Conservation (phyloP, 2,888 invertebrate species). For the Mesorhabditis spiculigera region DNA sequence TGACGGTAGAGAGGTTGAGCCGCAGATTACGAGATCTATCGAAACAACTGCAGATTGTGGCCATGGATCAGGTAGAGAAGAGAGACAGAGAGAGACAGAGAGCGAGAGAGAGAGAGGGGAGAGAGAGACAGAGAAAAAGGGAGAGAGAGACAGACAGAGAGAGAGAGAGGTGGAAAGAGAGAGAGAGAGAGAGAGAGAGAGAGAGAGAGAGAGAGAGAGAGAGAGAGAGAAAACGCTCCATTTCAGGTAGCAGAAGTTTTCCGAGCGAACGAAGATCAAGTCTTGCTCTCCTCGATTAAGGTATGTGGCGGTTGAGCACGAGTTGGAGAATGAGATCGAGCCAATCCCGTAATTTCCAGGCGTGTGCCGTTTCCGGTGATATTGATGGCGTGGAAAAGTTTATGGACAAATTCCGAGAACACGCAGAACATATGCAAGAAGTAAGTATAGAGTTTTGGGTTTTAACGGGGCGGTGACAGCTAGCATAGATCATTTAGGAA, state of each 20-base stretch:
- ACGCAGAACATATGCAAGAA: conserved; percentile 96
- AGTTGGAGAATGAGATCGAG: neutral
- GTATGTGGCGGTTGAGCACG: neutral
- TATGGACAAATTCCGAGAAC: conserved; percentile 90
- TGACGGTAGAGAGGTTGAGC: conserved; percentile 55
- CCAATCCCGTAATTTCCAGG: conserved; percentile 18
- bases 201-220: too few relatives aligned
- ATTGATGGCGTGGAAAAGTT: conserved; percentile 86
- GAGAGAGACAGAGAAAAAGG: too few relatives aligned
- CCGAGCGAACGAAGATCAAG: conserved; percentile 63
- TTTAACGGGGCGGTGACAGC: too few relatives aligned
- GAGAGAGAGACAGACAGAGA: too few relatives aligned
- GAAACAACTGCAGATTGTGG: conserved; percentile 62
- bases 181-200: too few relatives aligned
- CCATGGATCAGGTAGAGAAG: conserved; percentile 63
- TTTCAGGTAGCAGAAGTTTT: conserved; percentile 59
- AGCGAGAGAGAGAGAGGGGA: conserved; percentile 5
- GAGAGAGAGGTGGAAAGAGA: too few relatives aligned
- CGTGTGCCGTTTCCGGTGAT: conserved; percentile 71
- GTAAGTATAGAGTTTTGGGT: conserved; percentile 65
- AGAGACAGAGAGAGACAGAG: neutral
- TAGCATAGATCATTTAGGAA: too few relatives aligned
- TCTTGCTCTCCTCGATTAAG: conserved; percentile 58
- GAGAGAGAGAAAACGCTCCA: too few relatives aligned
- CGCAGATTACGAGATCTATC: conserved; percentile 54